Evolutionary conservation across 2,797 vertebrate species (phyloP).

Genomic region (Centroberyx gerrardi): DNA sequence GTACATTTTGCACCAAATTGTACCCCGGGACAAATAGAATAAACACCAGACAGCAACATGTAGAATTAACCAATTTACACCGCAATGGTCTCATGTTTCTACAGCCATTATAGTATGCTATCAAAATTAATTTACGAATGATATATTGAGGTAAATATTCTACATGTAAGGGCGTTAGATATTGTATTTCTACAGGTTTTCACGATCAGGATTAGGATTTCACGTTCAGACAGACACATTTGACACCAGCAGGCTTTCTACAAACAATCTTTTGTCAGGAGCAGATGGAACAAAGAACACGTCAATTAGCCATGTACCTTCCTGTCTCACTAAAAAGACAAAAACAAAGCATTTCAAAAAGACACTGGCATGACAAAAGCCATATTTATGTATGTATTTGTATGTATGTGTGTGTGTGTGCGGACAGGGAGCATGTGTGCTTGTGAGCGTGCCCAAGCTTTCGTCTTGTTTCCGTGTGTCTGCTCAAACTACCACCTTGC

Average conservation of each 20-base stretch:
- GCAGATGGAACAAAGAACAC: conserved; percentile 10
- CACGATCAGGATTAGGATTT: too few relatives aligned
- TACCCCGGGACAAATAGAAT: too few relatives aligned
- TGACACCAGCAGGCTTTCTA: conserved; percentile 24
- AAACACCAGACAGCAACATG: too few relatives aligned
- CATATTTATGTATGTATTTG: not conserved
- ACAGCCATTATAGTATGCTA: too few relatives aligned
- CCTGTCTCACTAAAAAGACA: not conserved
- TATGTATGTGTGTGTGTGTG: not conserved
- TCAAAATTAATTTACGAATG: too few relatives aligned
- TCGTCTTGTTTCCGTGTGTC: conserved; percentile 11
- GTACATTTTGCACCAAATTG: too few relatives aligned
- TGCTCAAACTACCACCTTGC: conserved; percentile 11
- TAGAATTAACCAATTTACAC: too few relatives aligned
- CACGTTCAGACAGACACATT: not conserved
- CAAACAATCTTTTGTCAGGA: conserved; percentile 11
- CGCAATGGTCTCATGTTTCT: too few relatives aligned
- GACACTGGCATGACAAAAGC: conserved; percentile 4
- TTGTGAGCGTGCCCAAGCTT: not conserved
- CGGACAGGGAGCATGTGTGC: not conserved
- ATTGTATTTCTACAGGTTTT: not conserved
- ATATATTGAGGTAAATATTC: too few relatives aligned
- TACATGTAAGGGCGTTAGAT: too few relatives aligned
- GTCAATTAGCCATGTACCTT: conserved; percentile 1
- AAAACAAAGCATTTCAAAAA: conserved; percentile 27